Conservation (phyloP, 37 sponge, comb jelly and placozoan species). For the Sycon ciliatum region DNA sequence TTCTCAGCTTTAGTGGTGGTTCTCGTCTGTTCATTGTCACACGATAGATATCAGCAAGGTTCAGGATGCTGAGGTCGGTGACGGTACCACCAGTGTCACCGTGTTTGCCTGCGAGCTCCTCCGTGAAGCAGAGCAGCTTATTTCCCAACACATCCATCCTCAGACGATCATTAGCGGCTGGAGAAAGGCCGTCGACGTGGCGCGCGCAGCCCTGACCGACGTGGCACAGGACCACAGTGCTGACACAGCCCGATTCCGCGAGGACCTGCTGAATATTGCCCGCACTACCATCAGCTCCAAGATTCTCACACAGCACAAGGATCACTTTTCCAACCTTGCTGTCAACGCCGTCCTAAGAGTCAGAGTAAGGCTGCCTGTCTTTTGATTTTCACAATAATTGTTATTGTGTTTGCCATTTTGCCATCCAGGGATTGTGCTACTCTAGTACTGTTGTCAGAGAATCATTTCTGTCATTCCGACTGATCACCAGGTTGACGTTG, state of each 20-base stretch:
- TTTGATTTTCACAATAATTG: neutral
- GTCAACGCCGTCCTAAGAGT: constrained; percentile 85
- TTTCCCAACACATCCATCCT: constrained; percentile 79
- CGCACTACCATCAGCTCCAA: constrained; percentile 95
- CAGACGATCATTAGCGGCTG: constrained; percentile 93
- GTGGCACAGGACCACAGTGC: constrained; percentile 67
- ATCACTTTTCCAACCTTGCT: constrained; percentile 84
- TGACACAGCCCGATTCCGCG: constrained; percentile 14
- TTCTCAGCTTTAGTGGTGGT: no score
- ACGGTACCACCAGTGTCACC: constrained; percentile 97
- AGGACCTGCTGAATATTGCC: constrained; percentile 92
- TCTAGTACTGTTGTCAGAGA: no score
- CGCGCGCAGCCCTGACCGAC: constrained; percentile 61
- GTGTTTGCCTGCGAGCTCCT: constrained; percentile 94
- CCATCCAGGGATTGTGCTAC: no score
- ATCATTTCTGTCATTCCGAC: no score
- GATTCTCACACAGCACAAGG: constrained; percentile 85
- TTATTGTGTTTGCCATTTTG: no score
- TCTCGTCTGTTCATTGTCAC: no score
- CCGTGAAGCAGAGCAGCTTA: constrained; percentile 80
- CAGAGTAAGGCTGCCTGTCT: constrained; percentile 34
- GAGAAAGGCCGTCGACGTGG: constrained; percentile 69
- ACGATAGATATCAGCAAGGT: constrained; percentile 83
- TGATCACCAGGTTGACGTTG: no score
- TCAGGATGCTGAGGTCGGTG: constrained; percentile 96